Evolutionary conservation across 2,113 vertebrate genomes (phyloP).

Genomic region (Rallus limicola): DNA sequence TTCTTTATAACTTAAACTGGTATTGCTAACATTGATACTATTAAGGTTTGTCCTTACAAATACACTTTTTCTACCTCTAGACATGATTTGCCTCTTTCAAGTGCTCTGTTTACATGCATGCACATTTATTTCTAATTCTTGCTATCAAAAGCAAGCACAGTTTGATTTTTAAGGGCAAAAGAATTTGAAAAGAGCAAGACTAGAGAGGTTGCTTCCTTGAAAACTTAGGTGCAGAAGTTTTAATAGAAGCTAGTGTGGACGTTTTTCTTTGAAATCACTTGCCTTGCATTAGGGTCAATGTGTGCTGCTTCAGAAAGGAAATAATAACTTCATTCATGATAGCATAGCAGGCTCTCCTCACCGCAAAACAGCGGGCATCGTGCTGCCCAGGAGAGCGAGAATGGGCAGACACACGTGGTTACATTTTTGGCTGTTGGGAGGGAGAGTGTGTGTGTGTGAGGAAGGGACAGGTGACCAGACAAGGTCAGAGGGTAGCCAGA

Average conservation of each 20-base stretch:
- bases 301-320: neutral
- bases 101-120: neutral
- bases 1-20: neutral
- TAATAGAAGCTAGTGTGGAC: neutral
- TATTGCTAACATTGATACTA: neutral
- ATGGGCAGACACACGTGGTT: neutral
- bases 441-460: neutral
- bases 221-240: neutral
- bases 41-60: neutral
- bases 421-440: neutral
- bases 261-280: neutral
- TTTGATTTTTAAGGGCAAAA: neutral
- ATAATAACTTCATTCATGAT: neutral
- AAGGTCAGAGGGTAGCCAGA: neutral
- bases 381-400: too few species aligned
- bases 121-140: neutral
- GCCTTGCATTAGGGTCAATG: neutral
- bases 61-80: neutral
- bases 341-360: neutral
- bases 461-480: neutral
- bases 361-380: accelerated
- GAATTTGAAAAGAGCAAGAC: neutral
- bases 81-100: neutral
- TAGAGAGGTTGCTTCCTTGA: neutral
- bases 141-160: neutral